Evolutionary conservation across 2,113 vertebrate genomes (phyloP).

Genomic region (Scomber japonicus): DNA sequence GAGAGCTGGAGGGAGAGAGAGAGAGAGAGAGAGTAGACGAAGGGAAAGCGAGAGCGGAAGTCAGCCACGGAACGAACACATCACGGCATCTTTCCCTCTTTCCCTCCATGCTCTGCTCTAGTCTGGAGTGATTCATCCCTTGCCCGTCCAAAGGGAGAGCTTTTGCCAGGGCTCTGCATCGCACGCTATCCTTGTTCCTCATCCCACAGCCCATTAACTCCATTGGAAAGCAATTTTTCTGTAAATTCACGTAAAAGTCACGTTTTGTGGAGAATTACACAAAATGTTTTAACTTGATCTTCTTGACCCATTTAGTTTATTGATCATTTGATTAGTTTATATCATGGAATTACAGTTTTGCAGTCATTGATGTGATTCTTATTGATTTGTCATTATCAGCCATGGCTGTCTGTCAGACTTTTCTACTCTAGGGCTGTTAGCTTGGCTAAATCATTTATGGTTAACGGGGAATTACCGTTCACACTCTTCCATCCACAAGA

Average conservation of each 20-base stretch:
- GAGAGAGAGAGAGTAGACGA: conserved; percentile 45
- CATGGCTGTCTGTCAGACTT: conserved; percentile 30
- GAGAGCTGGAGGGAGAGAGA: conserved; percentile 67
- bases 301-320: conserved; percentile 54
- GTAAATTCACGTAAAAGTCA: conserved; percentile 34
- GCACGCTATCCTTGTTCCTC: conserved; percentile 78
- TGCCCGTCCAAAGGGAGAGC: conserved; percentile 71
- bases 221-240: conserved; percentile 57
- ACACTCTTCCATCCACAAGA: conserved; percentile 53
- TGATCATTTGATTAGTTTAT: conserved; percentile 46
- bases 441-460: conserved; percentile 56
- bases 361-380: conserved; percentile 47
- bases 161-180: conserved; percentile 77
- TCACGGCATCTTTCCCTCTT: conserved; percentile 73
- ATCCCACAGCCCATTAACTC: conserved; percentile 71
- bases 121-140: conserved; percentile 83
- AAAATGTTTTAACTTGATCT: conserved; percentile 38
- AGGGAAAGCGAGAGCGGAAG: conserved; percentile 65
- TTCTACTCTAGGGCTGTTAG: conserved; percentile 20
- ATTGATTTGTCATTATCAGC: conserved; percentile 53
- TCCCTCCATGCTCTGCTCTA: conserved; percentile 70
- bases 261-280: conserved; percentile 36
- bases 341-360: conserved; percentile 35
- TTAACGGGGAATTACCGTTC: conserved; percentile 31
- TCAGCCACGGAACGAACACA: conserved; percentile 78